Evolutionary conservation across 2,888 invertebrate species (phyloP).

Genomic region (Amiota communis): DNA sequence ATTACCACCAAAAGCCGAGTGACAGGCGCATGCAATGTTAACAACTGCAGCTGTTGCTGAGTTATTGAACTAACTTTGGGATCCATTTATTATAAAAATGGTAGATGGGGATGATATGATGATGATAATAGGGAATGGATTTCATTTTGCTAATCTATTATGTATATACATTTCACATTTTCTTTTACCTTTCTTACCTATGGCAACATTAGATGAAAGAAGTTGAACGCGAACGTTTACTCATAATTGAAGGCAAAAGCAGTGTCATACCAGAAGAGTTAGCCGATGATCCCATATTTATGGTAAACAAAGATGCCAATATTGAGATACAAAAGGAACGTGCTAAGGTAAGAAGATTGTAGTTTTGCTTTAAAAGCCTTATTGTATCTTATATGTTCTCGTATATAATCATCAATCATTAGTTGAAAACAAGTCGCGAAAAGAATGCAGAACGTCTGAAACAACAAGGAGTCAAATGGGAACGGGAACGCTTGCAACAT

Average conservation of each 20-base stretch:
- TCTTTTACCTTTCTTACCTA: background rate
- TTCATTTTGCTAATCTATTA: background rate
- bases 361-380: background rate
- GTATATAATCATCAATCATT: background rate
- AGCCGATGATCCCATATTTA: constrained; percentile 78
- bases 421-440: constrained; percentile 72
- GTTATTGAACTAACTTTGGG: constrained; percentile 28
- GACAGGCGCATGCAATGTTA: background rate
- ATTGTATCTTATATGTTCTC: no score
- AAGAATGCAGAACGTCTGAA: constrained; percentile 71
- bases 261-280: constrained; percentile 77
- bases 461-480: constrained; percentile 72
- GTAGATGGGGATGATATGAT: no score
- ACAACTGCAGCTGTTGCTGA: constrained; percentile 10
- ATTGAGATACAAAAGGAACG: constrained; percentile 74
- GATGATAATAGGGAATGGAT: no score
- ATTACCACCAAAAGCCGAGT: constrained; percentile 18
- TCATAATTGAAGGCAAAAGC: constrained; percentile 77
- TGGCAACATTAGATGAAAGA: constrained; percentile 73
- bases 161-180: no score
- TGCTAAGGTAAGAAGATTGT: constrained; percentile 72
- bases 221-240: constrained; percentile 77
- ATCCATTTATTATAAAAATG: background rate
- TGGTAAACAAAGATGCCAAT: constrained; percentile 75
- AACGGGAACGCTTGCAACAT: constrained; percentile 68